Percentiles rank a stretch among this genome's conserved stretches.
phyloP scores from a whole-genome alignment of 2,888 invertebrate species.

The Plemyria rubiginata region DNA sequence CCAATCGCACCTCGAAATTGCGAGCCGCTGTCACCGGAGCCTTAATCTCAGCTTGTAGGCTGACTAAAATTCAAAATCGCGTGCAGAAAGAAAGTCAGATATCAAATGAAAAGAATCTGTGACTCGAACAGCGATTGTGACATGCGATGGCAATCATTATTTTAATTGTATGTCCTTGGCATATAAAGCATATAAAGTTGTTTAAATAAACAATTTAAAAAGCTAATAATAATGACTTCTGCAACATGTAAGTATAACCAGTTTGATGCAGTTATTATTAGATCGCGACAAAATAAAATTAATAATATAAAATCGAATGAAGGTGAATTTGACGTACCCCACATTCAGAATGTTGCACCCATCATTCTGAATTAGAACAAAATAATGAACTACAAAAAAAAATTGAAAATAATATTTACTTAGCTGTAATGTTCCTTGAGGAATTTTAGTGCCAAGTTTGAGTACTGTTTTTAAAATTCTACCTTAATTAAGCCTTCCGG shows the following conservation, averaged over 20 bases:
- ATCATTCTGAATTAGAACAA: not conserved
- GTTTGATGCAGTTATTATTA: not conserved
- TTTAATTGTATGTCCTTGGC: not conserved
- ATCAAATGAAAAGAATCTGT: not conserved
- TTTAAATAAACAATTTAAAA: no score
- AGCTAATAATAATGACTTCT: no score
- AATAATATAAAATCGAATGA: not conserved
- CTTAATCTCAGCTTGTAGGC: no score
- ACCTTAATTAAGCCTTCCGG: not conserved
- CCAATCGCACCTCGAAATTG: no score
- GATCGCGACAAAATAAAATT: not conserved
- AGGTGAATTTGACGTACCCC: not conserved
- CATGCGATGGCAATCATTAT: not conserved
- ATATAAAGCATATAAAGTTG: not conserved
- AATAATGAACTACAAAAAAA: not conserved
- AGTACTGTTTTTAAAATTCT: not conserved
- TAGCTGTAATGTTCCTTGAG: conserved; percentile 5
- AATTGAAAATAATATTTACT: no score
- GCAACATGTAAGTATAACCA: no score
- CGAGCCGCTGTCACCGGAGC: no score
- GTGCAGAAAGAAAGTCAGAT: not conserved
- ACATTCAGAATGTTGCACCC: no score
- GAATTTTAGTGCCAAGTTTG: conserved; percentile 11
- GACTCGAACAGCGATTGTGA: not conserved
- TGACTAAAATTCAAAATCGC: not conserved